Base-by-base conservation (phyloP, 2,113 vertebrate species). In the Rhadina sibilatrix region DNA sequence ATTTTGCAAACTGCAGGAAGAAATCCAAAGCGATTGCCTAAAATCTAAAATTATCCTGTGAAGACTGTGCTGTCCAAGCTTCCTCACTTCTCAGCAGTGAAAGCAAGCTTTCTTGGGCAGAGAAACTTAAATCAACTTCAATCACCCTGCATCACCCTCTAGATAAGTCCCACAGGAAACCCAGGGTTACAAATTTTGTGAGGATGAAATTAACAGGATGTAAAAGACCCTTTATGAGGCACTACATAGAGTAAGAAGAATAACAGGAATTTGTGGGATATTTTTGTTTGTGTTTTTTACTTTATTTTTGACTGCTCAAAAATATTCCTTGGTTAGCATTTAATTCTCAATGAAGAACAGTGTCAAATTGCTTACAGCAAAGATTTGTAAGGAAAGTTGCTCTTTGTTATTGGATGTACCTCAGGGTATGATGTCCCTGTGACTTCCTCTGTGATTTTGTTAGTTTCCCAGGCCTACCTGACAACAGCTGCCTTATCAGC, bases 251-350 rank as follows among this genome's bases (percentile, higher is more conserved):
- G 16, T 52, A 76, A 40, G 12, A 74, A 38, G 4, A 82, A n/a
- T 12, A 74, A 57, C 12, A 72, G n/a, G 37, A 50, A 11, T 7
- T 24, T 57, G 9, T 3, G 5, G 16, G 7, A 38, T 10, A 42
- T 37, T 25, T 40, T 35, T 37, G 2, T 44, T 49, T 33, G 0
- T 0, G 0, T 0, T 74, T 87, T 84, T 78, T 64, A 44, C 15
- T 15, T 56, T 42, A 37, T 59, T 90, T 83, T 65, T 90, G 31
- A 61, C 37, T 37, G 12, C 11, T 74, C 28, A 89, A 69, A 87
- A 87, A 46, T 59, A 81, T 77, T 56, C 40, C 2, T 0, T 53
- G 53, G 30, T 38, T 35, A 30, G 15, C 42, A 78, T 53, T 64
- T 80, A 64, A 65, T 64, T 84, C 46, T 64, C 60, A 61, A 5